Conservation (phyloP, 2,113 vertebrate genomes). For the Alectura lathami region DNA sequence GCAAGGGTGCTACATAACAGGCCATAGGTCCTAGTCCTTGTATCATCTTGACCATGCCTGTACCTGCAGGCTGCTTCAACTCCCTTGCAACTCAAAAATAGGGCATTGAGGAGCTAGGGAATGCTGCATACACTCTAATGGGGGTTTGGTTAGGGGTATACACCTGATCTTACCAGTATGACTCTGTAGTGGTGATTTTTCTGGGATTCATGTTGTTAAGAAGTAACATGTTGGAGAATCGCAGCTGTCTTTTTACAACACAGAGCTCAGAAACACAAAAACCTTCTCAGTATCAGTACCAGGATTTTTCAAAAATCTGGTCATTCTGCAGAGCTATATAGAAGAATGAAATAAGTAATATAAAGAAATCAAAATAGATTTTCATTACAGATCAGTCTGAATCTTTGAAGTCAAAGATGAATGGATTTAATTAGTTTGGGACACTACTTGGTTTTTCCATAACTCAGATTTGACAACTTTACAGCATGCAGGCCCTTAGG, state of each 20-base stretch:
- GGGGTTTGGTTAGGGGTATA: not conserved
- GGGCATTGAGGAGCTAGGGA: fast-evolving
- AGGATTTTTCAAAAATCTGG: not conserved
- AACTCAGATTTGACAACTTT: slow-evolving; percentile 8
- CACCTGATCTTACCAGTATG: not conserved
- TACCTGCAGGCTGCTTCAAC: not conserved
- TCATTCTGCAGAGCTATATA: not conserved
- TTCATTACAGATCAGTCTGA: slow-evolving; percentile 8
- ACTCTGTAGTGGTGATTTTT: not conserved
- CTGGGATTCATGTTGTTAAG: not conserved
- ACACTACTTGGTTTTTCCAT: slow-evolving; percentile 19
- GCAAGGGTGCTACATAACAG: not conserved
- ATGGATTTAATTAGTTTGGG: slow-evolving; percentile 48
- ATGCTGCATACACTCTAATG: fast-evolving
- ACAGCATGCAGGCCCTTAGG: not conserved
- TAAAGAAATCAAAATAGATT: slow-evolving; percentile 14
- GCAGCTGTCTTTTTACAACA: not conserved
- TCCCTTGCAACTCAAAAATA: not conserved
- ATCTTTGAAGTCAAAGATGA: slow-evolving; percentile 16
- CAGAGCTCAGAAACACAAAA: not conserved
- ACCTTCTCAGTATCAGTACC: not conserved
- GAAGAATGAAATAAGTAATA: not conserved
- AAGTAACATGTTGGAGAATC: not conserved
- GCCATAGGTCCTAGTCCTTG: fast-evolving
- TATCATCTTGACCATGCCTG: not conserved